Evolutionary conservation across 2,888 invertebrate genomes (phyloP), one percentile per base, ranked within the genome.

Genomic region (Lamellibrachia columna): DNA sequence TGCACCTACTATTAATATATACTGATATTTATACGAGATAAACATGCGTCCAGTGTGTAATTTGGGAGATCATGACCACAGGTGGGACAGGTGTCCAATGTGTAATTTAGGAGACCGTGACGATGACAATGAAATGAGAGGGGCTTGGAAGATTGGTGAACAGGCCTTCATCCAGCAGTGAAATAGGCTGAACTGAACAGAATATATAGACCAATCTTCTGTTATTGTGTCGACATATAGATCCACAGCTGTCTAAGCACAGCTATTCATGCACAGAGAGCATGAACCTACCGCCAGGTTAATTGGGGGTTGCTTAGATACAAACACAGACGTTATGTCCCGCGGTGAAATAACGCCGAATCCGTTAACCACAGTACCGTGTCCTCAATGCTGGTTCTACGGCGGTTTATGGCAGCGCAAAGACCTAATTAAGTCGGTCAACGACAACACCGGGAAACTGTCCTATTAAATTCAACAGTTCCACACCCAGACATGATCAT

Each of bases 271-370:
- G 75, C 15, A 75, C n/a, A 75, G 6, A 75, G 75, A 75, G 75
- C n/a, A 75, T 75, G 75, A 75, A 15, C 75, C 75, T 15, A 75
- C 75, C 15, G 75, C 75, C 75, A 75, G 75, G 75, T 75, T 75
- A 75, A 75, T 75, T 75, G 75, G 75, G 75, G 75, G 75, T 75
- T 75, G 75, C 75, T 75, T 75, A 75, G 75, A 75, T 75, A 75
- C 75, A 75, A 75, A 75, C 22, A 2, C 4, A 75, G 75, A 75
- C 75, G 75, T 22, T 6, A 75, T 15, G n/a, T 75, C 22, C 22
- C 4, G 75, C 75, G 15, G 75, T 75, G 75, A 75, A 75, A 75
- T 75, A n/a, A 3, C 75, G 75, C 75, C 75, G 22, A 75, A 75
- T 75, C 22, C 6, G 75, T 6, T n/a, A n/a, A 22, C 15, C 75